These are phyloP conservation scores for Zygaena filipendulae DNA, from an alignment of 2,888 invertebrate genomes.

Conservation along the genomic window DNA sequence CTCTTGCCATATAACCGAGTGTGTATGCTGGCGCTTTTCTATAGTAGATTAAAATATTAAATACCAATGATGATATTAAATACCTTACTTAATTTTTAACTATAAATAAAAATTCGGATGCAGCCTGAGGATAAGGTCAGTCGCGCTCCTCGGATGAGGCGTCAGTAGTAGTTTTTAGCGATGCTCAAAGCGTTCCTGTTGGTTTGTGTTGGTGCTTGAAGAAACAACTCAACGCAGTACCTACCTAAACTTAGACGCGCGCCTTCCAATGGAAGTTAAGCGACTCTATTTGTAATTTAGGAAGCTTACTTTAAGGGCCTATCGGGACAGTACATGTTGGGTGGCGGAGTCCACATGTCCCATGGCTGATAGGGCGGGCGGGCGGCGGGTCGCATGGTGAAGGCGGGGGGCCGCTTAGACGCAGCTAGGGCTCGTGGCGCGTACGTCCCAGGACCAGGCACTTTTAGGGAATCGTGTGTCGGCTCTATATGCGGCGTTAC, in stretches of 20 bases:
- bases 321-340: slow-evolving; percentile 48
- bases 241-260: too few relatives aligned
- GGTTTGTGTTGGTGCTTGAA: too few relatives aligned
- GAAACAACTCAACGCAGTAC: too few relatives aligned
- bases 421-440: slow-evolving; percentile 19
- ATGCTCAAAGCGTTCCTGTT: too few relatives aligned
- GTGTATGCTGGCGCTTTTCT: slow-evolving; percentile 37
- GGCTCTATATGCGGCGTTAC: slow-evolving; percentile 27
- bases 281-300: too few relatives aligned
- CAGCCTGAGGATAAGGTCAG: too few relatives aligned
- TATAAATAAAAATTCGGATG: too few relatives aligned
- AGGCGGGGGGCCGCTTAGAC: slow-evolving; percentile 34
- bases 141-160: too few relatives aligned
- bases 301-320: slow-evolving; percentile 31
- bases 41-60: slow-evolving; percentile 10
- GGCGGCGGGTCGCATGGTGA: slow-evolving; percentile 28
- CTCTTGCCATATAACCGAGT: slow-evolving; percentile 21
- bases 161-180: too few relatives aligned
- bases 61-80: too few relatives aligned
- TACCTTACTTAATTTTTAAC: too few relatives aligned
- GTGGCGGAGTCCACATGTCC: slow-evolving; percentile 48
- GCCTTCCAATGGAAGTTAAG: too few relatives aligned
- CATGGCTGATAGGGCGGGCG: slow-evolving; percentile 31
- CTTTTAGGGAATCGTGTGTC: slow-evolving; percentile 18
- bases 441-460: slow-evolving; percentile 40